Conservation (phyloP, 2,113 vertebrate species). For the Mellivora capensis region DNA sequence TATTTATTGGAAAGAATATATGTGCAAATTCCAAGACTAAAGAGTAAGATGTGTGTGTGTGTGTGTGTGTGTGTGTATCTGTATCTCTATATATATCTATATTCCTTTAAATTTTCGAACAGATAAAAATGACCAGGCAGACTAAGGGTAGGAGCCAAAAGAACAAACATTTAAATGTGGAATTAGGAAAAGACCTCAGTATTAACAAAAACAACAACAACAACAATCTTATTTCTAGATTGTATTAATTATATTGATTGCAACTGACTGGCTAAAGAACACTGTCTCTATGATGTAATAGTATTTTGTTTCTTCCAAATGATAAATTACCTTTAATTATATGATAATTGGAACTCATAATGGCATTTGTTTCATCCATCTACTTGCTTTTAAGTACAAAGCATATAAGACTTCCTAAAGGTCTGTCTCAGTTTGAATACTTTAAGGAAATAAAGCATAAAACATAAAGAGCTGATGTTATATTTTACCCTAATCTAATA, state of each 20-base stretch:
- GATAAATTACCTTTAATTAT: background rate
- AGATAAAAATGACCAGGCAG: background rate
- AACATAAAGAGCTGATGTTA: background rate
- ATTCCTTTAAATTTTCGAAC: background rate
- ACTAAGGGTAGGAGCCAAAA: background rate
- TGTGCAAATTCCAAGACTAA: background rate
- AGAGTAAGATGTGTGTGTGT: background rate
- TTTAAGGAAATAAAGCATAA: background rate
- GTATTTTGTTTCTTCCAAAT: background rate
- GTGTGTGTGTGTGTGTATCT: no score
- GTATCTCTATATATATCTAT: no score
- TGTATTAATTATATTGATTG: background rate
- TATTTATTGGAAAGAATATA: background rate
- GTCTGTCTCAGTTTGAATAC: background rate
- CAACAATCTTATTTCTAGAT: background rate
- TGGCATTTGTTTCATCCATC: background rate
- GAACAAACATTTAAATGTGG: background rate
- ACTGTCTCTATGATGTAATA: background rate
- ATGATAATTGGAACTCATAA: background rate
- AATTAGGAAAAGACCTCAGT: background rate
- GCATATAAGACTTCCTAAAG: background rate
- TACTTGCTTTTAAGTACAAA: background rate
- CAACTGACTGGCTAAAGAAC: background rate
- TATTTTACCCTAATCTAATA: background rate
- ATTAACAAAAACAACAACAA: background rate